A percentile compares a stretch with the other conserved stretches of the same genome.
phyloP scores from a whole-genome alignment of 2,797 vertebrate genomes.

The Gymnocypris eckloni region DNA sequence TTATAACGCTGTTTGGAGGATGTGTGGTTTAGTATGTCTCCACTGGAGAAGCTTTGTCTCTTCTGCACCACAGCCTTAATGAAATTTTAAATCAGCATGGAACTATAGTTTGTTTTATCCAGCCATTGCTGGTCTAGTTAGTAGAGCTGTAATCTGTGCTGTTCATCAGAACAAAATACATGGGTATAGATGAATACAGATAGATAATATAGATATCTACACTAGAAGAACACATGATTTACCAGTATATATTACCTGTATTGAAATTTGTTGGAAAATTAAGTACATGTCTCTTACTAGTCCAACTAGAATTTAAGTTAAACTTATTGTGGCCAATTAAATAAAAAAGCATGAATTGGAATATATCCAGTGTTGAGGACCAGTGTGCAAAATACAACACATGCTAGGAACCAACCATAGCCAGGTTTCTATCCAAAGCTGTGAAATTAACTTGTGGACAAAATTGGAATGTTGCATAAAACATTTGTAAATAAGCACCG shows the following conservation, averaged over 20 bases:
- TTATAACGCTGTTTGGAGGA: slow-evolving; percentile 47
- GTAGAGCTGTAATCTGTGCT: neutral
- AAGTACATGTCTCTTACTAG: neutral
- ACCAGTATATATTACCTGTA: neutral
- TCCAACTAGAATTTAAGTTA: neutral
- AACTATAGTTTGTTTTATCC: neutral
- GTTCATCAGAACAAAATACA: neutral
- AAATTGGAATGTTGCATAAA: too few species aligned
- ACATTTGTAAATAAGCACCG: too few species aligned
- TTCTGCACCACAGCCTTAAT: slow-evolving; percentile 34
- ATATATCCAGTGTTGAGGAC: too few species aligned
- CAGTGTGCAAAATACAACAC: too few species aligned
- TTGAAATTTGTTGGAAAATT: neutral
- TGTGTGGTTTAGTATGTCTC: slow-evolving; percentile 4
- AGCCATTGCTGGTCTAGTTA: neutral
- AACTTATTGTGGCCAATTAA: too few species aligned
- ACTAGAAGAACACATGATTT: neutral
- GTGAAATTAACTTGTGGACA: too few species aligned
- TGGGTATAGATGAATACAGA: neutral
- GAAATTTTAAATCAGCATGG: neutral
- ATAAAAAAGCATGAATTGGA: too few species aligned
- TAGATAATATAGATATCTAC: neutral
- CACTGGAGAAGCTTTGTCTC: slow-evolving; percentile 11
- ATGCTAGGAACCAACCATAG: too few species aligned
- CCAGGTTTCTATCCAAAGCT: too few species aligned